A percentile compares a stretch with the other conserved stretches of the same genome.
These are phyloP conservation scores for Amiota mariae DNA, from an alignment of 2,888 invertebrate species.

Conservation along the genomic window DNA sequence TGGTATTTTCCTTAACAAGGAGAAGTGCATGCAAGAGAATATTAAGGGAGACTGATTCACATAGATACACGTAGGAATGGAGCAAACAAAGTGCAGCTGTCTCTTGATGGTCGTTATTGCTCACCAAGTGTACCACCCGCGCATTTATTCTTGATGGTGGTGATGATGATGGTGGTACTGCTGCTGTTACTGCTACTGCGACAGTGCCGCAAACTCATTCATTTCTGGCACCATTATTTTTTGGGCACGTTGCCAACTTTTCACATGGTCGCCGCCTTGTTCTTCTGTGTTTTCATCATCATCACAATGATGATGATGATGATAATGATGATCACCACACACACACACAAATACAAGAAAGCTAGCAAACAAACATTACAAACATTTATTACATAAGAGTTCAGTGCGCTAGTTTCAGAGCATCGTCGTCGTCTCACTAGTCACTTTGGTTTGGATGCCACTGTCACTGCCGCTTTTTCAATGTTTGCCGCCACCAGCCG, in stretches of 20 bases:
- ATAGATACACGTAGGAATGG: neutral
- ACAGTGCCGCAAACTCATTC: conserved; percentile 2
- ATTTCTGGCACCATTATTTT: conserved; percentile 37
- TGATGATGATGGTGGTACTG: too few relatives aligned
- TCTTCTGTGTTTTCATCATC: neutral
- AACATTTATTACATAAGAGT: conserved; percentile 30
- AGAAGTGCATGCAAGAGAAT: too few relatives aligned
- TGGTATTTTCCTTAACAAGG: neutral
- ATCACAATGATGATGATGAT: neutral
- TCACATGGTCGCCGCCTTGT: conserved; percentile 14
- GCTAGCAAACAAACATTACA: too few relatives aligned
- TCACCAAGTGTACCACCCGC: neutral
- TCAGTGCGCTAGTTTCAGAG: conserved; percentile 39
- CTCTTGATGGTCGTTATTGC: conserved; percentile 26
- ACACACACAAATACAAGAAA: neutral
- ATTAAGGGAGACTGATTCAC: too few relatives aligned
- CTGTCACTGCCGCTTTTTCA: neutral
- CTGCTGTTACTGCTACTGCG: conserved; percentile 1
- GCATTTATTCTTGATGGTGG: neutral
- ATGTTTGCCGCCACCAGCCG: too few relatives aligned
- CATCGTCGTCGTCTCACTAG: neutral
- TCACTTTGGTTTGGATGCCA: neutral
- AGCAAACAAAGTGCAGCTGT: conserved; percentile 19
- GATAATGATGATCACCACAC: neutral
- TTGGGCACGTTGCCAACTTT: conserved; percentile 42